Evolutionary conservation across 2,888 invertebrate genomes (phyloP), one percentile per base, ranked within the genome.

Genomic region (Scaeva pyrastri): DNA sequence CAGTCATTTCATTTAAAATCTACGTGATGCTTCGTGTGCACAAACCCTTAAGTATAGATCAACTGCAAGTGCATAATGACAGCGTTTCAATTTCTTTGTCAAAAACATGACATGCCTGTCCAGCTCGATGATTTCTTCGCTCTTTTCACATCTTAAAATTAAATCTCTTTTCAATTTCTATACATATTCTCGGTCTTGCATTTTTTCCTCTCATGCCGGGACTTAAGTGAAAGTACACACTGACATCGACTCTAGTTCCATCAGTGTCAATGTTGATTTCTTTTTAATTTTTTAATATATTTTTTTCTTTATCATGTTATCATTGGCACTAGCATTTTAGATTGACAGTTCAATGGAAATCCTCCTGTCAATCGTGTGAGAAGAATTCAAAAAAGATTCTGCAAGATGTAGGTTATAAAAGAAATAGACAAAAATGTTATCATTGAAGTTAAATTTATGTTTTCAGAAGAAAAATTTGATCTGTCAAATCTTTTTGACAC

Each of bases 231-330:
- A 31, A 31, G 56, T 56, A 26, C 23, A 39, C n/a, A 16, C 16
- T 31, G 16, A 31, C 31, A 16, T 14, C 11, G 56, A 16, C 16
- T 26, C 21, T 21, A 48, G 1, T 23, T 10, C 26, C 26, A 26
- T 62, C 23, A n/a, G 3, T 62, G 62, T 62, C 62, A 62, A 39
- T 43, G 10, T 62, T 43, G n/a, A 62, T 43, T 45, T 43, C 23
- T 62, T 4, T 39, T 62, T 23, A 10, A 31, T 7, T 8, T 23
- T 21, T 60, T 21, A 12, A 21, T 36, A 1, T 11, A 2, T 23
- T 62, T 62, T 2, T 6, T 19, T 62, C 23, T 45, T 11, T 16
- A 16, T 43, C 16, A n/a, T 45, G 10, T 16, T 23, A 23, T 60
- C 60, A 14, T 41, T 60, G 21, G 4, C 21, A n/a, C 16, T 45